phyloP scores from a whole-genome alignment of 2,888 invertebrate species.

The Elegia similella region DNA sequence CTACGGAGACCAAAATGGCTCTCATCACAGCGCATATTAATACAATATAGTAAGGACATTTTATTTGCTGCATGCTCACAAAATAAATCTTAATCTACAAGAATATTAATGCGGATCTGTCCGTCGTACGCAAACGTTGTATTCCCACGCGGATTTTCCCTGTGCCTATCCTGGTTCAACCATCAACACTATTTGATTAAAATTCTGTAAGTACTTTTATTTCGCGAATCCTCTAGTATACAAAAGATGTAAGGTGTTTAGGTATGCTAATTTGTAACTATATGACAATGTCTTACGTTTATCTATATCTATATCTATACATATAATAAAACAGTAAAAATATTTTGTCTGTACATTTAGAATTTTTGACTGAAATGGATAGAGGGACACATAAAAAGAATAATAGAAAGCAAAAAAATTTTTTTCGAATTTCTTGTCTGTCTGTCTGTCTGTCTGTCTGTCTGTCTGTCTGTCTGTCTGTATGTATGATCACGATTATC shows the following conservation, averaged over 20 bases:
- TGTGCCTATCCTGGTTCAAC: not conserved
- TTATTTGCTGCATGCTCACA: not conserved
- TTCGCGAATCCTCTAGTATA: not conserved
- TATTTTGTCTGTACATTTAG: no score
- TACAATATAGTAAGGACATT: not conserved
- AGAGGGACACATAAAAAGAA: no score
- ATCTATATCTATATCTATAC: no score
- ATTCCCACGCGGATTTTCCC: slow-evolving; percentile 4
- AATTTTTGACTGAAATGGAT: no score
- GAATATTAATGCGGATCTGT: not conserved
- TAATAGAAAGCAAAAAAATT: no score
- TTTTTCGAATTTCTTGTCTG: no score
- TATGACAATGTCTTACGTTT: not conserved
- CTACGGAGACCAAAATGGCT: no score
- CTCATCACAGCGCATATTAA: not conserved
- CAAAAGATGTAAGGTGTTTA: not conserved
- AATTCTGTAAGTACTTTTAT: not conserved
- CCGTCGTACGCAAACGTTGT: not conserved
- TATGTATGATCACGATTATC: no score
- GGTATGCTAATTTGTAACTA: not conserved
- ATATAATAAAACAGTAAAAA: no score
- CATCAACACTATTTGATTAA: not conserved
- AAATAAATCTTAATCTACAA: not conserved
- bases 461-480: no score
- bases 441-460: no score